These are phyloP conservation scores for Parauchenoglanis ngamensis DNA, from an alignment of 2,797 vertebrate species.

Conservation along the genomic window DNA sequence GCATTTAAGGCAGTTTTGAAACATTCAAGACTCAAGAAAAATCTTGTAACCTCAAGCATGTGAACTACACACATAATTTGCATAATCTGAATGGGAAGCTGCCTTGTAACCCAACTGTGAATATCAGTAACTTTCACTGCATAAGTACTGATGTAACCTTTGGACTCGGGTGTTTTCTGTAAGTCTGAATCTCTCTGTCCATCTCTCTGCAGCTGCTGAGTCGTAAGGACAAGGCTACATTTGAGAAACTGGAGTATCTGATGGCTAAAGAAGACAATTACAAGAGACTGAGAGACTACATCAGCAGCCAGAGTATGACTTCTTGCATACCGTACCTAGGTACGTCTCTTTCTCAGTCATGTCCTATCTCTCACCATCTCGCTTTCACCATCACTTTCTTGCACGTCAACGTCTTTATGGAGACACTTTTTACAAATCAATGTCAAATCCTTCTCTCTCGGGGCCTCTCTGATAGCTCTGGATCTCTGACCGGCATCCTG, in stretches of 20 bases:
- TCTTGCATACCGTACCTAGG: slow-evolving; percentile 98
- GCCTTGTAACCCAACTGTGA: neutral
- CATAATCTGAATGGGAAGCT: neutral
- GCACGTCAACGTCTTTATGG: neutral
- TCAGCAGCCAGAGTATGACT: slow-evolving; percentile 98
- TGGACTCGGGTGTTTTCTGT: neutral
- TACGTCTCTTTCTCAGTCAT: slow-evolving; percentile 64
- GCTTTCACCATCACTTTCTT: neutral
- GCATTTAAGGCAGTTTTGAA: neutral
- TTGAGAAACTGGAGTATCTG: slow-evolving; percentile 95
- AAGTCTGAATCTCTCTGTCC: neutral
- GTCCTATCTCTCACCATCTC: neutral
- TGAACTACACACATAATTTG: neutral
- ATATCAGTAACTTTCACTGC: neutral
- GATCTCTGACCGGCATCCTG: neutral
- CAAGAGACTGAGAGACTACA: slow-evolving; percentile 94
- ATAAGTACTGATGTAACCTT: neutral
- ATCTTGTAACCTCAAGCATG: neutral
- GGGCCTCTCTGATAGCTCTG: neutral
- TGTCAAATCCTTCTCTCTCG: neutral
- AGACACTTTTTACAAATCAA: neutral
- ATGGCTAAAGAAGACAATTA: slow-evolving; percentile 99
- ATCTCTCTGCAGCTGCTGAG: slow-evolving; percentile 83
- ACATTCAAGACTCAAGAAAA: neutral
- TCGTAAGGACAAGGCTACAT: slow-evolving; percentile 96